Percentiles rank a stretch among this genome's conserved stretches.
phyloP scores from a whole-genome alignment of 1,140 invertebrate genomes.

The Drosophila pectinifera region DNA sequence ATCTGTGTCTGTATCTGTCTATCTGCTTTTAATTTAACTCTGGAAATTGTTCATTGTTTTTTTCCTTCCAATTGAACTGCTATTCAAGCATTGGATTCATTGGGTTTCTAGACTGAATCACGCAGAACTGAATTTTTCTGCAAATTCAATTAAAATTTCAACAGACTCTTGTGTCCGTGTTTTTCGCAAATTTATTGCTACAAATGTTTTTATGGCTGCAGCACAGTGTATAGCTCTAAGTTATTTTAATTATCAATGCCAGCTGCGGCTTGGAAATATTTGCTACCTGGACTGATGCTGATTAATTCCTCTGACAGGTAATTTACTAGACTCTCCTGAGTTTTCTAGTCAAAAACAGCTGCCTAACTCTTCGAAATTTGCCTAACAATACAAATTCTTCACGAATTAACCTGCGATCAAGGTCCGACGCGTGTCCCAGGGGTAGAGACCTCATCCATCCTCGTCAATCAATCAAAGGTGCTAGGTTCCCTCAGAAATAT shows the following conservation, averaged over 20 bases:
- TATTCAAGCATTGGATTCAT: conserved; percentile 5
- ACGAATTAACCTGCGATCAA: conserved; percentile 28
- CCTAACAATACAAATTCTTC: conserved; percentile 18
- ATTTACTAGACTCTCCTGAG: conserved; percentile 1
- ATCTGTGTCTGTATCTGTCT: conserved; percentile 2
- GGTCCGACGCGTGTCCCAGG: conserved; percentile 13
- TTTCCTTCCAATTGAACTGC: conserved; percentile 12
- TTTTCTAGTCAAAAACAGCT: conserved; percentile 7
- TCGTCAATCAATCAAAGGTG: conserved; percentile 31
- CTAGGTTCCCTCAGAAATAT: conserved; percentile 13
- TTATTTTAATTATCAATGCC: conserved; percentile 12
- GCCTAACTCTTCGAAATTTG: conserved; percentile 9
- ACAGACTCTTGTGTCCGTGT: conserved; percentile 12
- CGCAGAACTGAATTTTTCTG: neutral
- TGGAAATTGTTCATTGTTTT: conserved; percentile 10
- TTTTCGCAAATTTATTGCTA: conserved; percentile 4
- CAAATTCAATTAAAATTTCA: conserved; percentile 13
- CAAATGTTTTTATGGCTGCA: conserved; percentile 8
- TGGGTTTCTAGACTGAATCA: conserved; percentile 9
- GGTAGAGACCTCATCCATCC: conserved; percentile 10
- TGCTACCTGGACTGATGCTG: conserved; percentile 20
- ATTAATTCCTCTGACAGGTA: conserved; percentile 28
- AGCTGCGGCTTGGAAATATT: neutral
- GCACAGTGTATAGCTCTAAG: neutral
- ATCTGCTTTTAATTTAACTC: conserved; percentile 16